Conservation (phyloP, 2,797 vertebrate genomes). For the Tympanoctomys barrerae region DNA sequence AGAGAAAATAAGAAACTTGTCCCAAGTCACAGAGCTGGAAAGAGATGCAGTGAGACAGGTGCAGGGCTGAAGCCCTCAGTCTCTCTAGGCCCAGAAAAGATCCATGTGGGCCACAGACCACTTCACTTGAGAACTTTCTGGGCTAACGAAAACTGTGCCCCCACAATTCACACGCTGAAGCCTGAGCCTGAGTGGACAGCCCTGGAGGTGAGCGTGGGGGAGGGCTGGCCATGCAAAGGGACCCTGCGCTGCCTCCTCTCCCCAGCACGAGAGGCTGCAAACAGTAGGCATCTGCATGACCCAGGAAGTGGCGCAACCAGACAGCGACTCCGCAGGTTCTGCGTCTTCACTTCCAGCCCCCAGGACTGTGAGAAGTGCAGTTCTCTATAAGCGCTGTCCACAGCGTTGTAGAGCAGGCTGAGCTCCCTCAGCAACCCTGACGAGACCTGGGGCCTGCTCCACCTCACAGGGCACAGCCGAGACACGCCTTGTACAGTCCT, state of each 20-base stretch:
- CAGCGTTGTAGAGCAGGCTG: background rate
- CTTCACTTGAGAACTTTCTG: background rate
- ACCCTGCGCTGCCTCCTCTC: background rate
- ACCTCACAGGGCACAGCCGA: fast-evolving
- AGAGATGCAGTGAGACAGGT: fast-evolving
- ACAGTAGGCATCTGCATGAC: fast-evolving
- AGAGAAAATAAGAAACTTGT: background rate
- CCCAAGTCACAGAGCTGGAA: background rate
- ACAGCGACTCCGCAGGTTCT: fast-evolving
- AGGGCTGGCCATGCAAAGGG: no score
- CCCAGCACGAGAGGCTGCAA: fast-evolving
- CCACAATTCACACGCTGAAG: fast-evolving
- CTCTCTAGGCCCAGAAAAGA: background rate
- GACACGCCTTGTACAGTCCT: background rate
- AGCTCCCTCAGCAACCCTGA: fast-evolving
- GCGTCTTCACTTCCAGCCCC: background rate
- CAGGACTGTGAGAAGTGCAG: background rate
- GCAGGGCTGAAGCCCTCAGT: background rate
- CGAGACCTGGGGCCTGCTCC: background rate
- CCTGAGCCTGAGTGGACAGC: background rate
- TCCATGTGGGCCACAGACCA: background rate
- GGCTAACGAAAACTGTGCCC: fast-evolving
- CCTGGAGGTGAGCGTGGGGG: background rate
- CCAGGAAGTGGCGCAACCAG: no score
- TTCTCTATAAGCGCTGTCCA: background rate